Evolutionary conservation across 2,797 vertebrate genomes (phyloP).

Genomic region (Xiphorhynchus erythropygius): DNA sequence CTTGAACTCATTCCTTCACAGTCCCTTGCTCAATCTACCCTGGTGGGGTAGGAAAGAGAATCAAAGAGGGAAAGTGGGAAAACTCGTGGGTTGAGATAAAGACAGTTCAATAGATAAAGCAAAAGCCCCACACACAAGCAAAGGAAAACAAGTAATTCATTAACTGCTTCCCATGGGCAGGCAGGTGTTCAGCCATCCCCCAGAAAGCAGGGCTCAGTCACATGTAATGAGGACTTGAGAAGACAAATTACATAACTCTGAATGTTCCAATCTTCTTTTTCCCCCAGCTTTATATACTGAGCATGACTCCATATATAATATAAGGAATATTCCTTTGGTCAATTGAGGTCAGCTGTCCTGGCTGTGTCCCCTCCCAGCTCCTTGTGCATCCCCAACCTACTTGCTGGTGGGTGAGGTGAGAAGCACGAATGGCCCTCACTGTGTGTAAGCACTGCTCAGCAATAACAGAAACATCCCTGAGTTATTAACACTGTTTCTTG

Average conservation of each 20-base stretch:
- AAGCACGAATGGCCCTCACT: background rate
- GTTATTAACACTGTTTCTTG: background rate
- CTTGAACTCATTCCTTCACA: background rate
- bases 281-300: background rate
- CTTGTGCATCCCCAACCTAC: fast-evolving
- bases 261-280: background rate
- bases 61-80: background rate
- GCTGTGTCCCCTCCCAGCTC: background rate
- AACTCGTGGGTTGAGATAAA: background rate
- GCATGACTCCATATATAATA: background rate
- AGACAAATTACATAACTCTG: background rate
- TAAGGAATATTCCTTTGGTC: background rate
- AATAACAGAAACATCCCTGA: background rate
- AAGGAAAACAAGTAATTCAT: background rate
- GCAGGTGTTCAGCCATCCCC: too few relatives aligned
- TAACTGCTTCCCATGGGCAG: background rate
- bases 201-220: background rate
- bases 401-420: background rate
- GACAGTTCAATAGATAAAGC: background rate
- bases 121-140: background rate
- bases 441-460: background rate
- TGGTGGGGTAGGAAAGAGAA: background rate
- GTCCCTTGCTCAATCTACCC: background rate
- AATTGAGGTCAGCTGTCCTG: background rate
- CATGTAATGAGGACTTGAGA: background rate